Conservation (phyloP, 2,888 invertebrate species). For the Rhingia campestris region DNA sequence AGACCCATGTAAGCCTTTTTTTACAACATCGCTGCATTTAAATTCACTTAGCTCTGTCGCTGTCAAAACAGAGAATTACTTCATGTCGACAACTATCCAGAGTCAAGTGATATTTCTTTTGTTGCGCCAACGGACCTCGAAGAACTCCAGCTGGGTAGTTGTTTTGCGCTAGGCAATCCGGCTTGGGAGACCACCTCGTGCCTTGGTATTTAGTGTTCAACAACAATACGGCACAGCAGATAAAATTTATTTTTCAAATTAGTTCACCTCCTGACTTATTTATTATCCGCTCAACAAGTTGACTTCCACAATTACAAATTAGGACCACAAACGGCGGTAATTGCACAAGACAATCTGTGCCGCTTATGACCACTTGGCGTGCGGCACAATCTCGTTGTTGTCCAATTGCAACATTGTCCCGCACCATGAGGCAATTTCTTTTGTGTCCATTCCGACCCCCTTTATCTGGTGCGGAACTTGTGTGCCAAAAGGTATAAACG, state of each 20-base stretch:
- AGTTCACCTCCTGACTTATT: conserved; percentile 71
- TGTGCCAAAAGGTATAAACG: conserved; percentile 11
- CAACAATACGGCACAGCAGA: conserved; percentile 38
- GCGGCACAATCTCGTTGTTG: not conserved
- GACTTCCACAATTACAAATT: conserved; percentile 63
- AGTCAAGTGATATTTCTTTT: conserved; percentile 52
- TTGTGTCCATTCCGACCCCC: conserved; percentile 1
- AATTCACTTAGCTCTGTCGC: conserved; percentile 8
- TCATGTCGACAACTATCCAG: conserved; percentile 43
- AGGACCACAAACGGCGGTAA: conserved; percentile 68
- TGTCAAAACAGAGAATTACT: conserved; percentile 40
- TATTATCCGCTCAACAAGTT: conserved; percentile 70
- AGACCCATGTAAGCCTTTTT: not conserved
- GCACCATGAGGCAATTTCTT: not conserved
- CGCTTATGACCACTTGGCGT: not conserved
- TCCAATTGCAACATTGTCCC: conserved; percentile 37
- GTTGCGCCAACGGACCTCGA: conserved; percentile 15
- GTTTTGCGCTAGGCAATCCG: conserved; percentile 23
- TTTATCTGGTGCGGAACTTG: conserved; percentile 21
- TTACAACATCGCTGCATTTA: not conserved
- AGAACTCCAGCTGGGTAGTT: conserved; percentile 57
- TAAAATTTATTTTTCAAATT: conserved; percentile 64
- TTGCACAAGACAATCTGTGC: conserved; percentile 65
- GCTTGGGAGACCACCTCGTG: conserved; percentile 12
- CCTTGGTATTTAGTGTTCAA: conserved; percentile 40